Evolutionary conservation across 2,888 invertebrate genomes (phyloP), one percentile per base, ranked within the genome.

Genomic region (Perizoma flavofasciatum): DNA sequence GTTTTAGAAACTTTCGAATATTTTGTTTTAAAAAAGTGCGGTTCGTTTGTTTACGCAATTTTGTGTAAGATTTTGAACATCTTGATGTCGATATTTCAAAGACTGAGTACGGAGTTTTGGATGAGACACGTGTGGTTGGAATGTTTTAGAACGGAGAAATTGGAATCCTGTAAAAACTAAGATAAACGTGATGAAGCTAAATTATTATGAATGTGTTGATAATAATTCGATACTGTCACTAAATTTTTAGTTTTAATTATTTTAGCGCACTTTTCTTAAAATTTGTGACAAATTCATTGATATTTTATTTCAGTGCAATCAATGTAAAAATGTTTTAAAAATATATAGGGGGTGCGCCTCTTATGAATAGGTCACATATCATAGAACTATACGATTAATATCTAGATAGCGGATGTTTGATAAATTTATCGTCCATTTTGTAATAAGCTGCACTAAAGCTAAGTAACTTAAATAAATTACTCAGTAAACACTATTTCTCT

Each of bases 351-450:
- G 59, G 58, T 48, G 32, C 39, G 39, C 52, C 59, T 66, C 44
- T 54, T 62, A 63, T 77, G 81, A 85, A 87, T 88, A 88, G 83
- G 79, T 83, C 75, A 88, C 88, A 88, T 88, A 88, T 88, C 88
- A 88, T 83, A 86, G 81, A 65, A 57, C 67, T 72, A 22, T 22
- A 22, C 22, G 22, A 22, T 22, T 22, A 22, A 76, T 75, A 67
- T 72, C 66, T 49, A 5, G 22, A 22, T 48, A 39, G 37, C 34
- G 9, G 6, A 40, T 44, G 8, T 43, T 44, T 44, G 47, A 35
- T 11, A 35, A 37, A 34, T 32, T 22, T 40, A 44, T 11, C n/a
- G 41, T 37, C 39, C 39, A 34, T 48, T 49, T 43, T 54, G 45
- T 57, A 57, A 48, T 50, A 51, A 37, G n/a, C 10, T 48, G 47